These are phyloP conservation scores for Chiroxiphia lanceolata DNA, from an alignment of 2,797 vertebrate genomes.

Conservation along the genomic window DNA sequence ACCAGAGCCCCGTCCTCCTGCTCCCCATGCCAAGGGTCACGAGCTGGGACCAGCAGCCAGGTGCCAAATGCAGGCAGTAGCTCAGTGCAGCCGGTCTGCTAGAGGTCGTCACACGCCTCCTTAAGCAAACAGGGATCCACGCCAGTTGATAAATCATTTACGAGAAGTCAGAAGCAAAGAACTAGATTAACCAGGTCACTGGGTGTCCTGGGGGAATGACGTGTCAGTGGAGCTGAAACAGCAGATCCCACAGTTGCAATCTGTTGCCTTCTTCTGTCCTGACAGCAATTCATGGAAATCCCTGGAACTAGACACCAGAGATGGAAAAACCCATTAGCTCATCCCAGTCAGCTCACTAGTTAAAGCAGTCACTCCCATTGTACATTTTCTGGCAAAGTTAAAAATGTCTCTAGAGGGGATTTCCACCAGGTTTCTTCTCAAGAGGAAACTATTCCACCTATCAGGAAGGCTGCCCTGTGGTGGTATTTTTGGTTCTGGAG, in stretches of 20 bases:
- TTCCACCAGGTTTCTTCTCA: conserved; percentile 47
- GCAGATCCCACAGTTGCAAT: conserved; percentile 67
- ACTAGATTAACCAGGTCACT: conserved; percentile 75
- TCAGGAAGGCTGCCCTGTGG: conserved; percentile 22
- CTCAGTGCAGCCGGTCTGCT: conserved; percentile 42
- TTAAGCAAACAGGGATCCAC: conserved; percentile 75
- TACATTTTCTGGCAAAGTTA: conserved; percentile 24
- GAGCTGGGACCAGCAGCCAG: conserved; percentile 19
- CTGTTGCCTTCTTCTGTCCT: conserved; percentile 45
- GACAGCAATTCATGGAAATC: conserved; percentile 60
- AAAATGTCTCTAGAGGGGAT: conserved; percentile 61
- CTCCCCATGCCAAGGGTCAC: conserved; percentile 28
- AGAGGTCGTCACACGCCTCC: conserved; percentile 72
- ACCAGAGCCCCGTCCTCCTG: neutral
- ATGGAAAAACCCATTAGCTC: conserved; percentile 70
- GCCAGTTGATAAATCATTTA: conserved; percentile 76
- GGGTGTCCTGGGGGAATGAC: conserved; percentile 71
- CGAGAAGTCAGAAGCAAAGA: conserved; percentile 68
- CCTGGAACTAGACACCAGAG: conserved; percentile 57
- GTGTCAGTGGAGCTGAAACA: conserved; percentile 72
- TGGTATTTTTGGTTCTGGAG: neutral
- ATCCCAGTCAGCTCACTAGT: conserved; percentile 41
- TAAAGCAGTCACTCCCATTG: conserved; percentile 43
- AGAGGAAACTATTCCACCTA: conserved; percentile 58
- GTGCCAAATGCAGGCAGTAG: conserved; percentile 49